Conservation (phyloP, 2,797 vertebrate species). For the Diplodus sargus region DNA sequence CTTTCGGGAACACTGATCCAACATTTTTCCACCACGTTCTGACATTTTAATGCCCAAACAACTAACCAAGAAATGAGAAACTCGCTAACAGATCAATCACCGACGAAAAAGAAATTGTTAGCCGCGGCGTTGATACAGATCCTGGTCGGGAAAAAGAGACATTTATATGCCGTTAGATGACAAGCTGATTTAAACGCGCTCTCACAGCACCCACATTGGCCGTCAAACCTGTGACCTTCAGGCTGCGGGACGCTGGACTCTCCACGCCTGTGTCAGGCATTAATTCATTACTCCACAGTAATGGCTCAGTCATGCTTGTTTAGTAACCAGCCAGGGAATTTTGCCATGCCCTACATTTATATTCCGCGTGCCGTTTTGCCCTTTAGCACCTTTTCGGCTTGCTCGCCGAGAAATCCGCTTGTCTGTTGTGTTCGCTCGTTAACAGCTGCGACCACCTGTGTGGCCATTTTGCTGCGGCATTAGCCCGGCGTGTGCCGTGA, state of each 20-base stretch:
- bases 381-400: constrained; percentile 68
- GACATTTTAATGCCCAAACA: no score
- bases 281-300: constrained; percentile 61
- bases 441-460: constrained; percentile 76
- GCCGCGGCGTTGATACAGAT: background rate
- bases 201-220: constrained; percentile 7
- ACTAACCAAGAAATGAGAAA: no score
- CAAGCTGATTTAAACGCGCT: constrained; percentile 31
- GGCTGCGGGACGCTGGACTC: constrained; percentile 38
- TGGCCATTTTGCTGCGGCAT: constrained; percentile 73
- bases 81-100: no score
- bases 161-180: constrained; percentile 11
- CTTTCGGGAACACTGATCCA: no score
- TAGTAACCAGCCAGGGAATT: constrained; percentile 60
- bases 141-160: constrained; percentile 1
- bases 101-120: no score
- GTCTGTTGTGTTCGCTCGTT: constrained; percentile 66
- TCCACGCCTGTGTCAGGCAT: constrained; percentile 32
- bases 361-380: constrained; percentile 68
- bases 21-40: no score
- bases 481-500: constrained; percentile 22
- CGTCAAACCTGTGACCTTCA: constrained; percentile 61
- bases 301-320: constrained; percentile 71
- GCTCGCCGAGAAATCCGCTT: constrained; percentile 57
- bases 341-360: constrained; percentile 63